These are phyloP conservation scores for Drosophila malerkotliana DNA, from an alignment of 1,140 invertebrate genomes.

Conservation along the genomic window DNA sequence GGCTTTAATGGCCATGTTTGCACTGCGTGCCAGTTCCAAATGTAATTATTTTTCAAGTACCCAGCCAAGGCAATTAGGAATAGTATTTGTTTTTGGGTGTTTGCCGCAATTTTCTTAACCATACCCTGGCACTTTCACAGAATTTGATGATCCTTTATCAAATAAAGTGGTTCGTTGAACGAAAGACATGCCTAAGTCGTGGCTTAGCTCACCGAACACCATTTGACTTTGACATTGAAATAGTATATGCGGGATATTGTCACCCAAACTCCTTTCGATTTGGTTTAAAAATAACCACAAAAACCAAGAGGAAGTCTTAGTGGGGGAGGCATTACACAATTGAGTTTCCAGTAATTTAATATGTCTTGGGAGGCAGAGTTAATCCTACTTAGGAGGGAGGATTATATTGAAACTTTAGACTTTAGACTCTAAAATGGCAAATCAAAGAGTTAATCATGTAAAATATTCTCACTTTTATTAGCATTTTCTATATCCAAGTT, in stretches of 20 bases:
- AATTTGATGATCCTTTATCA: constrained; percentile 1
- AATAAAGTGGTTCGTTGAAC: constrained; percentile 14
- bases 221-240: constrained; percentile 77
- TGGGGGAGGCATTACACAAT: constrained; percentile 67
- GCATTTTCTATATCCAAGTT: background rate
- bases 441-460: too few relatives aligned
- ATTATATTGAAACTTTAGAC: background rate
- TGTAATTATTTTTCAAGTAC: constrained; percentile 2
- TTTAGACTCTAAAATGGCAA: too few relatives aligned
- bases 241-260: constrained; percentile 43
- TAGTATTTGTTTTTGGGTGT: constrained; percentile 1
- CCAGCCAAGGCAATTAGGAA: constrained; percentile 1
- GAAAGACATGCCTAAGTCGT: constrained; percentile 57
- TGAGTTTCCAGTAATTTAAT: constrained; percentile 77
- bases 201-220: constrained; percentile 5
- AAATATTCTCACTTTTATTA: too few relatives aligned
- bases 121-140: background rate
- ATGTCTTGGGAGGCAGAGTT: constrained; percentile 6
- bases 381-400: background rate
- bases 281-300: constrained; percentile 68
- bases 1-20: constrained; percentile 1
- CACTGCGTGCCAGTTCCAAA: background rate
- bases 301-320: constrained; percentile 54
- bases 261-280: constrained; percentile 6
- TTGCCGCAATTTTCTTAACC: background rate